Percentiles rank a stretch among this genome's conserved stretches.
Conservation (phyloP, 2,797 vertebrate species). For the Crax fasciolata region DNA sequence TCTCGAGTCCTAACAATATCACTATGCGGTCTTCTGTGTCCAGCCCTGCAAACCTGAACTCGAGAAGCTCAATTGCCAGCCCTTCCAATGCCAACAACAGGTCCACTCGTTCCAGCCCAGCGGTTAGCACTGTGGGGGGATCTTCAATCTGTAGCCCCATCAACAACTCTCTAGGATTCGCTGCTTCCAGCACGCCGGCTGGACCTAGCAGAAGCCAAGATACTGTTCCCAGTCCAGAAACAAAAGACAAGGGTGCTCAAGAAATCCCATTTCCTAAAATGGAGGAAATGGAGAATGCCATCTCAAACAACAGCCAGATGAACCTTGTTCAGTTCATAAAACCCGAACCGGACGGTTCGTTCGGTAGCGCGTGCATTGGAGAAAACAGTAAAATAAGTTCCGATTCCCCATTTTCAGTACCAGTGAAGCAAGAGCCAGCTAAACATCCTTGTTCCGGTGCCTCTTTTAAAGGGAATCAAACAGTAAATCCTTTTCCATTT, state of each 20-base stretch:
- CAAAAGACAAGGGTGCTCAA: slow-evolving; percentile 90
- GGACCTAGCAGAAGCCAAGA: slow-evolving; percentile 90
- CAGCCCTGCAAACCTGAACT: slow-evolving; percentile 90
- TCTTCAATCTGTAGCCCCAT: slow-evolving; percentile 90
- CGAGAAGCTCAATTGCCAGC: slow-evolving; percentile 92
- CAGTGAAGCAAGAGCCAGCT: slow-evolving; percentile 94
- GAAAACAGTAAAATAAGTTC: slow-evolving; percentile 86
- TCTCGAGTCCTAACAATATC: slow-evolving; percentile 90
- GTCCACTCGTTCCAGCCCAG: slow-evolving; percentile 95
- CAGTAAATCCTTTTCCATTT: slow-evolving; percentile 91
- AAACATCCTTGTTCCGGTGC: slow-evolving; percentile 93
- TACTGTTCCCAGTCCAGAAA: slow-evolving; percentile 89
- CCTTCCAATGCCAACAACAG: slow-evolving; percentile 90
- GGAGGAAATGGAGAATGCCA: slow-evolving; percentile 90
- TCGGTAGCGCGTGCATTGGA: slow-evolving; percentile 92
- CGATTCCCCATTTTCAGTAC: slow-evolving; percentile 89
- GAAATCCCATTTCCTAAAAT: slow-evolving; percentile 94
- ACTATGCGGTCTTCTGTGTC: slow-evolving; percentile 91
- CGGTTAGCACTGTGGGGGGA: slow-evolving; percentile 87
- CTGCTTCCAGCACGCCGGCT: slow-evolving; percentile 85
- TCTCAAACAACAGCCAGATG: slow-evolving; percentile 88
- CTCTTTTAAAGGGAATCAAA: slow-evolving; percentile 89
- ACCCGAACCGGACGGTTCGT: slow-evolving; percentile 93
- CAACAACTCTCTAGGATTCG: slow-evolving; percentile 88
- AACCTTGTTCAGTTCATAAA: slow-evolving; percentile 97